A percentile compares a stretch with the other conserved stretches of the same genome.
phyloP scores from a whole-genome alignment of 1,140 invertebrate species.

The Lordiphosa clarofinis region DNA sequence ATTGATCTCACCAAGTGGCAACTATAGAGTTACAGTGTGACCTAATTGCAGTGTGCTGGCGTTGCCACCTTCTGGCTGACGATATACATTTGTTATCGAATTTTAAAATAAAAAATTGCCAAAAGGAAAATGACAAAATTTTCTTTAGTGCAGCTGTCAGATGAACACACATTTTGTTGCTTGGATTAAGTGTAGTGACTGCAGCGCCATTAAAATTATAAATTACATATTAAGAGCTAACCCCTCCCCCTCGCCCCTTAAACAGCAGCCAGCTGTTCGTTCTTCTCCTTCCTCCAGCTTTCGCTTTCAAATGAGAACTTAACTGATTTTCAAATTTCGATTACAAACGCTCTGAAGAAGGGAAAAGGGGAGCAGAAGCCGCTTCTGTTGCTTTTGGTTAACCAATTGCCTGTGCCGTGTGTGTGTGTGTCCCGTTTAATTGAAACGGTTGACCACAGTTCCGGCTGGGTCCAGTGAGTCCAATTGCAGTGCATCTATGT shows the following conservation, averaged over 20 bases:
- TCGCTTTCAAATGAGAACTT: constrained; percentile 1
- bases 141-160: not conserved
- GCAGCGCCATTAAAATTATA: constrained; percentile 49
- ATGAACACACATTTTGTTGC: constrained; percentile 35
- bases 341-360: not conserved
- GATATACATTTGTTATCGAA: no score
- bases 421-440: constrained; percentile 33
- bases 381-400: constrained; percentile 20
- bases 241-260: not conserved
- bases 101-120: no score
- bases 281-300: not conserved
- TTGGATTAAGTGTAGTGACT: constrained; percentile 40
- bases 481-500: constrained; percentile 32
- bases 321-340: constrained; percentile 21
- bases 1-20: no score
- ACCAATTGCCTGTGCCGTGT: constrained; percentile 7
- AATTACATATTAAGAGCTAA: constrained; percentile 47
- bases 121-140: no score
- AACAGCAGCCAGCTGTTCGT: no score
- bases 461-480: constrained; percentile 3
- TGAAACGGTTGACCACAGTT: constrained; percentile 44
- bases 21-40: no score
- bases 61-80: no score
- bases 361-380: not conserved
- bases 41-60: no score